Percentiles rank a stretch among this genome's conserved stretches.
These are phyloP conservation scores for Ips nitidus DNA, from an alignment of 1,140 invertebrate species.

Conservation along the genomic window DNA sequence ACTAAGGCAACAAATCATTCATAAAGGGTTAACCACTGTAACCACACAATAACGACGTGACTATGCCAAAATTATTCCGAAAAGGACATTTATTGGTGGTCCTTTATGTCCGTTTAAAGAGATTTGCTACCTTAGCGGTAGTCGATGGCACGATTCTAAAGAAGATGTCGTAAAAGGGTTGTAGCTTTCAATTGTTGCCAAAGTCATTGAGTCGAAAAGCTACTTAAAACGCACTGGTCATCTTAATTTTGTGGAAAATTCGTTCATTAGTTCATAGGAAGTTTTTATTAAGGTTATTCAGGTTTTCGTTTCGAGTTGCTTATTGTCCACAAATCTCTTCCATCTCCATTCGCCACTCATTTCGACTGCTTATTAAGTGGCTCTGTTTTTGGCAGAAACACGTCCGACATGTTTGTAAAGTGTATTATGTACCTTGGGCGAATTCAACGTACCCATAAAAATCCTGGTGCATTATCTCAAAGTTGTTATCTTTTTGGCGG, in stretches of 20 bases:
- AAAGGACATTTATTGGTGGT: conserved; percentile 31
- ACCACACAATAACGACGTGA: conserved; percentile 31
- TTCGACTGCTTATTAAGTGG: neutral
- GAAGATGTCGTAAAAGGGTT: conserved; percentile 21
- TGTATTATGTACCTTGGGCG: conserved; percentile 1
- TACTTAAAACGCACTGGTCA: no score
- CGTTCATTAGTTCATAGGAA: no score
- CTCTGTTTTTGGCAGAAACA: neutral
- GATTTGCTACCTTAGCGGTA: conserved; percentile 25
- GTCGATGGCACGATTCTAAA: conserved; percentile 9
- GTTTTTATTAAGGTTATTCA: no score
- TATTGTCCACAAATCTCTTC: neutral
- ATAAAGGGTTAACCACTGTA: conserved; percentile 25
- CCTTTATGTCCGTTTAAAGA: conserved; percentile 15
- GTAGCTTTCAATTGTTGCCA: conserved; percentile 3
- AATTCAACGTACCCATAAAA: conserved; percentile 16
- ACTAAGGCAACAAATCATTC: conserved; percentile 34
- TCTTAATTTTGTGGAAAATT: no score
- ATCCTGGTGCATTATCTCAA: conserved; percentile 13
- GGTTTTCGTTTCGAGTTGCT: neutral
- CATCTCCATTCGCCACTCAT: neutral
- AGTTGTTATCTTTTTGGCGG: neutral
- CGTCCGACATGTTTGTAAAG: conserved; percentile 8
- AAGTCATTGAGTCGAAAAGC: neutral
- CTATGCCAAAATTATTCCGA: conserved; percentile 31